phyloP scores from a whole-genome alignment of 2,113 vertebrate species.

The Bubo scandiacus region DNA sequence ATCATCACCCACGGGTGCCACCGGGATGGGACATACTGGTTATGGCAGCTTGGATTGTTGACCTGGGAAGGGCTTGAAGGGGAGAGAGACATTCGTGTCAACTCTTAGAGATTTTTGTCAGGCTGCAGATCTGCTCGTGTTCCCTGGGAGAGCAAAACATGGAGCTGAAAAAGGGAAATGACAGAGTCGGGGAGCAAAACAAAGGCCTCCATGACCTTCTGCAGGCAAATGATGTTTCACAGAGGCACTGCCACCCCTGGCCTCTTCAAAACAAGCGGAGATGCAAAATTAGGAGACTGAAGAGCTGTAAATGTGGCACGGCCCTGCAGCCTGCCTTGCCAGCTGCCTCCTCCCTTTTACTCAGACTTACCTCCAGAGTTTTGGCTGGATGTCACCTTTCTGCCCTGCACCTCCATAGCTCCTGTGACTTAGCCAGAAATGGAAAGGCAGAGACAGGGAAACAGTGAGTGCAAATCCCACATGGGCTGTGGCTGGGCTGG shows the following conservation, averaged over 20 bases:
- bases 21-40: fast-evolving
- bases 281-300: not conserved
- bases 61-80: not conserved
- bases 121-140: not conserved
- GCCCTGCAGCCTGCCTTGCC: not conserved
- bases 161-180: not conserved
- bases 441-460: not conserved
- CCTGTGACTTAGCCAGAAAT: not conserved
- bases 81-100: not conserved
- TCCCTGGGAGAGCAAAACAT: not conserved
- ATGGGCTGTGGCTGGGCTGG: fast-evolving
- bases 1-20: not conserved
- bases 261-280: not conserved
- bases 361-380: fast-evolving
- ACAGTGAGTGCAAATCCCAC: not conserved
- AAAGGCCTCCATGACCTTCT: fast-evolving
- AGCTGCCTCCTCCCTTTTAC: not conserved
- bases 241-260: not conserved
- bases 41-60: not conserved
- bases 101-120: not conserved
- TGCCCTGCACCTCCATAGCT: not conserved
- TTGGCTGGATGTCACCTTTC: not conserved
- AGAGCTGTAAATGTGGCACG: not conserved
- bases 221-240: not conserved
- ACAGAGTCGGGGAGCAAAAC: not conserved